Conservation (phyloP, 2,888 invertebrate genomes). For the Cremastobaeus sp. region DNA sequence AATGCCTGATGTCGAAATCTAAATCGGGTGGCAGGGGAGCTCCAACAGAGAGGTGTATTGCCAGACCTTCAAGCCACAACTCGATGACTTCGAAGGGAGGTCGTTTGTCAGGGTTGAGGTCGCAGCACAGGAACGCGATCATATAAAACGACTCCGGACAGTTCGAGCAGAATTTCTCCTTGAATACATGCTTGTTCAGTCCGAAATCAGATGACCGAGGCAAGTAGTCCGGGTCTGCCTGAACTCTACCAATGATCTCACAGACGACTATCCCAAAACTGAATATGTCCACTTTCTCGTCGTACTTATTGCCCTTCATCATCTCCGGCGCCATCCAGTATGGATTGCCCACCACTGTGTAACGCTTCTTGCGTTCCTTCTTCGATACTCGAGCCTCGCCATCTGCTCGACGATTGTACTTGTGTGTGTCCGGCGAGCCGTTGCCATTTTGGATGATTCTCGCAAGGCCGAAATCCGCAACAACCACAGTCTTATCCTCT, state of each 20-base stretch:
- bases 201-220: conserved; percentile 96
- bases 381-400: conserved; percentile 81
- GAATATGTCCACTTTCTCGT: conserved; percentile 97
- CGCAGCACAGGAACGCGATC: conserved; percentile 93
- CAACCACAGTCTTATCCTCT: conserved; percentile 94
- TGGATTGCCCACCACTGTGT: conserved; percentile 97
- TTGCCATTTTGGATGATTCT: conserved; percentile 84
- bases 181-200: conserved; percentile 90
- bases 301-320: conserved; percentile 97
- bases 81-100: conserved; percentile 94
- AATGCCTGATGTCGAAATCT: conserved; percentile 87
- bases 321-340: conserved; percentile 99
- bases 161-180: conserved; percentile 89
- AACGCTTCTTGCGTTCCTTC: conserved; percentile 88
- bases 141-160: conserved; percentile 94
- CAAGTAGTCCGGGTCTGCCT: conserved; percentile 95
- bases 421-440: conserved; percentile 73
- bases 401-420: conserved; percentile 73
- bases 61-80: conserved; percentile 91
- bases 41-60: conserved; percentile 84
- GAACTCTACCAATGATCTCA: conserved; percentile 96
- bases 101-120: conserved; percentile 93
- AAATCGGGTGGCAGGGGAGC: conserved; percentile 83
- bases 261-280: conserved; percentile 97
- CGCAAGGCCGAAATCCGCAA: conserved; percentile 96